These are phyloP conservation scores for Ochotona curzoniae DNA, from an alignment of 2,113 vertebrate genomes.

Conservation along the genomic window DNA sequence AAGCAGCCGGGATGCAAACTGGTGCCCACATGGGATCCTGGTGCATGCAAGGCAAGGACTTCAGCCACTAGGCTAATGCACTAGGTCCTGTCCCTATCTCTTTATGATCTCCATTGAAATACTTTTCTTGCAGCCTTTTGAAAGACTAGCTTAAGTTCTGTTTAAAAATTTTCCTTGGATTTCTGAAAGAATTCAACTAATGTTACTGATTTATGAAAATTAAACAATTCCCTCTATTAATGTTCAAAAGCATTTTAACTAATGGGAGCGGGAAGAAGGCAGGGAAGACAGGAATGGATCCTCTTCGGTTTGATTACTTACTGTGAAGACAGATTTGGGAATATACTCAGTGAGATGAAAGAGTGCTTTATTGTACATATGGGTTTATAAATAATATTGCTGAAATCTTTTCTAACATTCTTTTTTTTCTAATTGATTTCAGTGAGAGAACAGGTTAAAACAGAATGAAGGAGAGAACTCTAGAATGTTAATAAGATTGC, in stretches of 20 bases:
- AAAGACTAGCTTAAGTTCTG: slow-evolving; percentile 23
- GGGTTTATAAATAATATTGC: slow-evolving; percentile 19
- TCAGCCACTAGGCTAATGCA: too few species aligned
- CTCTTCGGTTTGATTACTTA: slow-evolving; percentile 15
- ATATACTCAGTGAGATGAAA: slow-evolving; percentile 7
- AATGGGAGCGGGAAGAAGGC: too few species aligned
- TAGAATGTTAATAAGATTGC: not conserved
- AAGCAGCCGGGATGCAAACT: too few species aligned
- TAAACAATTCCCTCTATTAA: not conserved
- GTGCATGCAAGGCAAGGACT: too few species aligned
- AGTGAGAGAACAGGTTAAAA: not conserved
- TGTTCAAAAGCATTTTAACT: slow-evolving; percentile 8
- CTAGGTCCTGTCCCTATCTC: not conserved
- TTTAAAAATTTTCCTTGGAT: slow-evolving; percentile 31
- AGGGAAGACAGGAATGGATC: not conserved
- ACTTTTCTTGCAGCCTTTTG: not conserved
- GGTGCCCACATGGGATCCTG: too few species aligned
- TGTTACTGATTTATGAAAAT: slow-evolving; percentile 35
- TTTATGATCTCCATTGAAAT: slow-evolving; percentile 35
- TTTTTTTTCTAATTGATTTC: slow-evolving; percentile 55
- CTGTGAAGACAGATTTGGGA: slow-evolving; percentile 25
- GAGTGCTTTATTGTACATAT: not conserved
- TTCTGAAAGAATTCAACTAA: slow-evolving; percentile 50
- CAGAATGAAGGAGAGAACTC: not conserved
- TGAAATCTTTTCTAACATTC: not conserved